Evolutionary conservation across 2,113 vertebrate species (phyloP).

Genomic region (Nyctereutes procyonoides): DNA sequence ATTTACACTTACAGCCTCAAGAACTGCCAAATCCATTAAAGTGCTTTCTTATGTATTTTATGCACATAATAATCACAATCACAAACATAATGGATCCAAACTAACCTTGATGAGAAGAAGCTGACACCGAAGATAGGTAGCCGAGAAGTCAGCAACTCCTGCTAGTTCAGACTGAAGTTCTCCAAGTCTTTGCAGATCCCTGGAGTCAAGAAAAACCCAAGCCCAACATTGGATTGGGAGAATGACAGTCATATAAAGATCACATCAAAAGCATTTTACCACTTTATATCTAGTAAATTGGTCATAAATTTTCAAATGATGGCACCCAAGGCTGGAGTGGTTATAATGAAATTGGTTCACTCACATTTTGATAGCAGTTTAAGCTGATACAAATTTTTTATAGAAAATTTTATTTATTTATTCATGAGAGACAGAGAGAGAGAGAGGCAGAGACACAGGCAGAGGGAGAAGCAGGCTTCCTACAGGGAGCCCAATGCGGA

Average conservation of each 20-base stretch:
- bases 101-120: slow-evolving; percentile 96
- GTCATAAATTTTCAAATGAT: background rate
- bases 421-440: too few species aligned
- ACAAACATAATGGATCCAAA: slow-evolving; percentile 21
- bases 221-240: background rate
- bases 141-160: slow-evolving; percentile 96
- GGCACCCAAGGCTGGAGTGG: background rate
- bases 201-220: slow-evolving; percentile 77
- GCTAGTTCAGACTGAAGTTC: slow-evolving; percentile 96
- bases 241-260: background rate
- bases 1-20: background rate
- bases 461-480: too few species aligned
- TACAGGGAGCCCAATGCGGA: too few species aligned
- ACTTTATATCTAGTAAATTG: slow-evolving; percentile 12
- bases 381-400: background rate
- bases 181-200: slow-evolving; percentile 95
- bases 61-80: background rate
- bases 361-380: background rate
- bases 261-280: slow-evolving; percentile 31
- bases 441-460: too few species aligned
- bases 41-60: background rate
- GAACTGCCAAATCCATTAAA: background rate
- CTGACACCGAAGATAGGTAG: slow-evolving; percentile 96
- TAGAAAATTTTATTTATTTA: too few species aligned
- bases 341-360: slow-evolving; percentile 23